Evolutionary conservation across 2,888 invertebrate species (phyloP), one percentile per base, ranked within the genome.

Genomic region (Cistogaster globosa): DNA sequence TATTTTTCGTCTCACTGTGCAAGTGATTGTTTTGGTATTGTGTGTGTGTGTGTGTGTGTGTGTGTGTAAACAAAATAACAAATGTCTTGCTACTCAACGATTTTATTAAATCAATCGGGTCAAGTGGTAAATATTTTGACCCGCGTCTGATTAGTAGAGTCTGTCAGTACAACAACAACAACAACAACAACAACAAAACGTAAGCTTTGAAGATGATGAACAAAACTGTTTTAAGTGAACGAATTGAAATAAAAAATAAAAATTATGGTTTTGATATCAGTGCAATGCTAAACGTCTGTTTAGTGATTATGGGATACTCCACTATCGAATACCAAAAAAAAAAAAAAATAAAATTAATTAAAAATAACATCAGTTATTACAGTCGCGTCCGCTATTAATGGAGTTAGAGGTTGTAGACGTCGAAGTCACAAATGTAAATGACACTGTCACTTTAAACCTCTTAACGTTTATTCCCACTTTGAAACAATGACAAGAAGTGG

Each of bases 121-220:
- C 92, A 92, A 92, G 92, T 92, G 92, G 92, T 92, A 92, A 92
- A 92, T 92, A 92, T 92, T 92, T 92, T 92, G 92, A 92, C 92
- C 92, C 91, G 91, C 91, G 90, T 91, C 91, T 91, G 91, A 92
- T 92, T 92, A 91, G 90, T 89, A 87, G 87, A 86, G 79, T 86
- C 80, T 83, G 78, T 75, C 78, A 78, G 55, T 45, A 72, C 60
- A 68, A 82, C 82, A 82, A 62, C 62, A 62, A 71, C n/a, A 7
- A 72, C 60, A 68, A 82, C 82, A 82, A 62, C 62, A 62, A 71
- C n/a, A 7, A n/a, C n/a, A 36, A 48, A 42, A 2, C 67, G 18
- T 69, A 60, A 74, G 18, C 22, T 53, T 75, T 32, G 42, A 87
- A 81, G 67, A 80, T 84, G 45, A 65, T 60, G 65, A 86, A 81